These are phyloP conservation scores for Atractosteus spatula DNA, from an alignment of 2,113 vertebrate genomes.

Conservation along the genomic window DNA sequence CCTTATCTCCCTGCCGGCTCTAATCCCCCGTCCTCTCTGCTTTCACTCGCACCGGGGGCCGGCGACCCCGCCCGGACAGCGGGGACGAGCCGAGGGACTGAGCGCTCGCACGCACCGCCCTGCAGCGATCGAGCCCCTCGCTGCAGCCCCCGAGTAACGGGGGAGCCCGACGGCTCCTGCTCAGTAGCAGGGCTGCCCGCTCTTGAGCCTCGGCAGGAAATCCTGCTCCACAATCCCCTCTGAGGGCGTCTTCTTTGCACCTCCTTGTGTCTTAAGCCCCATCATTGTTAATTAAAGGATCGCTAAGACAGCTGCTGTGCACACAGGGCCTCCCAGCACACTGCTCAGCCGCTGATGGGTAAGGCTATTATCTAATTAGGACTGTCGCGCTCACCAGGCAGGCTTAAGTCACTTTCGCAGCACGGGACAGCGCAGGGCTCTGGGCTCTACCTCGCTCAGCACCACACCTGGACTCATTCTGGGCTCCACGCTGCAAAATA, in stretches of 20 bases:
- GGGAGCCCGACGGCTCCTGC: too few species aligned
- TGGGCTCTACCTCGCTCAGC: background rate
- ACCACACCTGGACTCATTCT: too few species aligned
- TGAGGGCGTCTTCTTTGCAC: conserved; percentile 7
- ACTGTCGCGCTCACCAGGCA: conserved; percentile 40
- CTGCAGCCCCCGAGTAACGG: too few species aligned
- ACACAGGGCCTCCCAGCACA: conserved; percentile 20
- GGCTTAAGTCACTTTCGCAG: conserved; percentile 55
- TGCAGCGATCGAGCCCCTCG: background rate
- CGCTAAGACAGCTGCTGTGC: conserved; percentile 10
- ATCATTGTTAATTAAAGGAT: conserved; percentile 49
- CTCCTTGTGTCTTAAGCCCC: conserved; percentile 31
- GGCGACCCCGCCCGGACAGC: conserved; percentile 5
- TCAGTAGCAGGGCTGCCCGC: too few species aligned
- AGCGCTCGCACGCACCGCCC: background rate
- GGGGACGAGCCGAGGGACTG: background rate
- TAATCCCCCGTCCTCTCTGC: conserved; percentile 27
- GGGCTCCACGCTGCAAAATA: too few species aligned
- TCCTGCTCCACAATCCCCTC: conserved; percentile 18
- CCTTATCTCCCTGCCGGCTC: conserved; percentile 24
- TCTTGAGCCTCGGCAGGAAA: background rate
- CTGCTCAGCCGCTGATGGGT: conserved; percentile 57
- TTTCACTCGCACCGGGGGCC: conserved; percentile 25
- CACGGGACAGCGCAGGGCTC: conserved; percentile 11
- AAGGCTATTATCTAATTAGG: conserved; percentile 61